Base-by-base conservation (phyloP, 2,888 invertebrate genomes). In the Amblyjoppa proteus region DNA sequence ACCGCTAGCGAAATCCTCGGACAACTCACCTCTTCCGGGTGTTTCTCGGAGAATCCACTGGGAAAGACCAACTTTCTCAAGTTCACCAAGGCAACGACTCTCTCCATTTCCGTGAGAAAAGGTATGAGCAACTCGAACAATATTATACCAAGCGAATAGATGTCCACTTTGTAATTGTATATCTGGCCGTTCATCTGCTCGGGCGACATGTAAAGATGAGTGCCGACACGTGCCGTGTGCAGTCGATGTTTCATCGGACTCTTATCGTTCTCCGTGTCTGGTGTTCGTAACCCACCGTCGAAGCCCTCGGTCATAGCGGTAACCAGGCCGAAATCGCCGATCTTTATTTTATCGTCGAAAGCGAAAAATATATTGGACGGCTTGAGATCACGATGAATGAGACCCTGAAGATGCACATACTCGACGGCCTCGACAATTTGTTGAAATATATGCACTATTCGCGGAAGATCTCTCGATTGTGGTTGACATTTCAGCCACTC, bases 301-400 rank as follows among this genome's bases (percentile, higher is more conserved):
- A 94, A 94, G 78, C 94, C 95, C 89, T 96, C 96, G 68, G 96
- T 95, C 95, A 97, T 97, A 31, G 97, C 97, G 4, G 99, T 99
- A 13, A 98, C 99, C n/a, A 99, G 96, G 0, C 99, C 99, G 95
- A 99, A 99, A 95, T 99, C 99, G 0, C 99, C 99, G 79, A 99
- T 97, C 95, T 99, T 99, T 9, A 99, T 96, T 91, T 96, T 96
- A 0, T 98, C 98, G 93, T 99, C 98, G 88, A 97, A 95, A 0
- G 98, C 97, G 94, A 99, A 99, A 94, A 99, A 98, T 90, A 98
- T 98, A 93, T 98, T 98, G 86, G 98, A 97, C 0, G 98, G 98
- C 96, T 99, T 99, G 56, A 99, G 95, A 94, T 99, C 99, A 70
- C 99, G 96, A 94, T 99, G 99, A 93, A 99, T 99, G 0, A 99